Percentiles rank a stretch among this genome's conserved stretches.
phyloP scores from a whole-genome alignment of 2,797 vertebrate species.

The Melopsittacus undulatus region DNA sequence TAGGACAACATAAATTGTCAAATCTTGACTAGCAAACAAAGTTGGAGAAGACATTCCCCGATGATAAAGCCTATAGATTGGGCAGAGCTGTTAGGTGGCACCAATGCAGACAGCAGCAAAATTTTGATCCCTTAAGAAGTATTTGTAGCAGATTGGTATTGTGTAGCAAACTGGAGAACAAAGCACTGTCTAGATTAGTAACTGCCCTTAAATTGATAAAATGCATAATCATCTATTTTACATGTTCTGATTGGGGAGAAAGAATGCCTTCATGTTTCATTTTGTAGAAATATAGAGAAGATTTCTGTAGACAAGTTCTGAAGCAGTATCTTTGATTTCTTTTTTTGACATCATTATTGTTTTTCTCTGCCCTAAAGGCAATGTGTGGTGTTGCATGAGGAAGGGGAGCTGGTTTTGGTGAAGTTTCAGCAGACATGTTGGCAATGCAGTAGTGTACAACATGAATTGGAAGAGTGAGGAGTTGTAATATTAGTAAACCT shows the following conservation, averaged over 20 bases:
- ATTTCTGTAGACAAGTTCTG: background rate
- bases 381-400: fast-evolving
- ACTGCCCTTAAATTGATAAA: background rate
- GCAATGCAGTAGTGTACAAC: background rate
- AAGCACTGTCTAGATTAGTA: background rate
- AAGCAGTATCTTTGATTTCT: background rate
- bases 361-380: background rate
- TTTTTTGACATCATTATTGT: background rate
- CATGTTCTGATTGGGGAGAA: background rate
- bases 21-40: background rate
- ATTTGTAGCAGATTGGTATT: background rate
- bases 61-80: background rate
- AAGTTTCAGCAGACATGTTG: background rate
- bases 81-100: background rate
- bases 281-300: background rate
- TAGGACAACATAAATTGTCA: background rate
- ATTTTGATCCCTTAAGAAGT: background rate
- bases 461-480: background rate
- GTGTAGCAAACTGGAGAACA: background rate
- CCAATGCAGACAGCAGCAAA: background rate
- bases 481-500: background rate
- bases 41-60: background rate
- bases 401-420: background rate
- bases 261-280: background rate
- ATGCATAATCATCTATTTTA: background rate